phyloP scores from a whole-genome alignment of 2,113 vertebrate species.

The Arizona elegans region DNA sequence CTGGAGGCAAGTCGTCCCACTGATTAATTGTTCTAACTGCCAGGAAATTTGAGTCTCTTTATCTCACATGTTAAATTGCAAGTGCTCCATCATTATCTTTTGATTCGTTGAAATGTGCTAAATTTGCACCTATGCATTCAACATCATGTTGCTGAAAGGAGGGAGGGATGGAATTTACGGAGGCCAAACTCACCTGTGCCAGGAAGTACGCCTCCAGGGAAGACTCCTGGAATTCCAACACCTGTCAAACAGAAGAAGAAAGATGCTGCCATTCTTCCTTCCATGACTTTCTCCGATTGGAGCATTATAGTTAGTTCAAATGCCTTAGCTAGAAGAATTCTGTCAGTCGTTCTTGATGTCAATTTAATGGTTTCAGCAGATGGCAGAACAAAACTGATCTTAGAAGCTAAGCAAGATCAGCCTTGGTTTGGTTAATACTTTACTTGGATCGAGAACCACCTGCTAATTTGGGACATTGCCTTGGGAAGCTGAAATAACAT shows the following conservation, averaged over 20 bases:
- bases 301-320: neutral
- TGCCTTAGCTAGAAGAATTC: neutral
- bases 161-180: too few species aligned
- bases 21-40: neutral
- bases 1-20: neutral
- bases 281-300: neutral
- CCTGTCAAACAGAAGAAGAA: conserved; percentile 47
- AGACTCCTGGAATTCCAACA: conserved; percentile 75
- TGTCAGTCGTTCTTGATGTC: neutral
- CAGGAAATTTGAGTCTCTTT: neutral
- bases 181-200: conserved; percentile 68
- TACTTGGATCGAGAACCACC: neutral
- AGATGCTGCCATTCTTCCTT: neutral
- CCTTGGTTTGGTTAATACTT: neutral
- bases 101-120: neutral
- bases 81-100: too few species aligned
- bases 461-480: neutral
- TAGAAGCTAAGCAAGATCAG: neutral
- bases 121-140: neutral
- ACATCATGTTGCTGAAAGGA: neutral
- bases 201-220: conserved; percentile 73
- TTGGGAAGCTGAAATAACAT: neutral
- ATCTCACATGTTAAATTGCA: neutral
- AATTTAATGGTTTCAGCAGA: neutral
- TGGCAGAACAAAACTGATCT: neutral